Evolutionary conservation across 2,888 invertebrate genomes (phyloP).

Genomic region (Polymixis lichenea): DNA sequence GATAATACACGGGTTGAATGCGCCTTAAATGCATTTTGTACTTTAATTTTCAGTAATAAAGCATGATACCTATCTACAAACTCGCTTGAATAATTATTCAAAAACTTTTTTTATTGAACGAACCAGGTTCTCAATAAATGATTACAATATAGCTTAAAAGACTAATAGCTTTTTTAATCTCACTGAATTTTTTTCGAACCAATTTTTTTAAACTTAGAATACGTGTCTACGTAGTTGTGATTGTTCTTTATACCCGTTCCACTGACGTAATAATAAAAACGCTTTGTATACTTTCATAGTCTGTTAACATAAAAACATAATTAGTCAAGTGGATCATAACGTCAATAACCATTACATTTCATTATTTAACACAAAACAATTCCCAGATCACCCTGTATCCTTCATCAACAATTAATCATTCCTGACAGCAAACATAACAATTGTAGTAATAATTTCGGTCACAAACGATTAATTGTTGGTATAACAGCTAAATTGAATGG

Average conservation of each 20-base stretch:
- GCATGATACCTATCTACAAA: neutral
- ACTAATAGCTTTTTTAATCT: too few relatives aligned
- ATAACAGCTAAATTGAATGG: conserved; percentile 52
- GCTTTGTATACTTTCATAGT: neutral
- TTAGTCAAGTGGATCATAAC: conserved; percentile 4
- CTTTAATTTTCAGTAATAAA: neutral
- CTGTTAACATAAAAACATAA: neutral
- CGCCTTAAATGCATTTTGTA: neutral
- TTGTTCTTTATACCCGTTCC: neutral
- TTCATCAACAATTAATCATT: conserved; percentile 43
- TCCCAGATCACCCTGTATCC: conserved; percentile 1
- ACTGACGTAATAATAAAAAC: neutral
- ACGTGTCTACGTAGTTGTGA: neutral
- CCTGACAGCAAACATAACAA: conserved; percentile 38
- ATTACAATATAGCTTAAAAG: neutral
- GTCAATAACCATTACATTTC: conserved; percentile 20
- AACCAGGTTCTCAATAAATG: neutral
- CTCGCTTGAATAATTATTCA: neutral
- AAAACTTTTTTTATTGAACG: too few relatives aligned
- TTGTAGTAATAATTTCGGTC: conserved; percentile 43
- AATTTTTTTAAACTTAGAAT: neutral
- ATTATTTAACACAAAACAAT: conserved; percentile 32
- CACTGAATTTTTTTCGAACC: too few relatives aligned
- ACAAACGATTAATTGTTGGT: conserved; percentile 56
- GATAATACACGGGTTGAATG: neutral